These are phyloP conservation scores for Callipepla squamata DNA, from an alignment of 2,113 vertebrate genomes.

Conservation along the genomic window DNA sequence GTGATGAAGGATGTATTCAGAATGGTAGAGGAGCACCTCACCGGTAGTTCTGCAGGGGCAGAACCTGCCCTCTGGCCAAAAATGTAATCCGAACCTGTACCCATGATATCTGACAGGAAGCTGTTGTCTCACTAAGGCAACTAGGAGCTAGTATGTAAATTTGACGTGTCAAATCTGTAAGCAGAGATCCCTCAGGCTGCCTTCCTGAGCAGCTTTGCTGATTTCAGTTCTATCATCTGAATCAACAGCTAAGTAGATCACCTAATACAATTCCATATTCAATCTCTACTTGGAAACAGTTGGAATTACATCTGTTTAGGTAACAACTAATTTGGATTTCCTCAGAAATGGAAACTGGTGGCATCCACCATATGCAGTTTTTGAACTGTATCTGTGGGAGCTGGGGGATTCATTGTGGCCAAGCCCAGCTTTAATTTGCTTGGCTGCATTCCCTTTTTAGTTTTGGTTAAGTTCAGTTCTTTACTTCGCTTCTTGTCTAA, in stretches of 20 bases:
- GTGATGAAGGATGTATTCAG: background rate
- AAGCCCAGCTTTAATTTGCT: background rate
- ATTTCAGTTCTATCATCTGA: background rate
- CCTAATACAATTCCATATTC: background rate
- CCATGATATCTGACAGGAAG: background rate
- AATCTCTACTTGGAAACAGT: background rate
- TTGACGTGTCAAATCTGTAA: background rate
- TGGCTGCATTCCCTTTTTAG: background rate
- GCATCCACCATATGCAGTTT: background rate
- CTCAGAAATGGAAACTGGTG: background rate
- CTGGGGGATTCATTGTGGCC: background rate
- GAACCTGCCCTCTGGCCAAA: background rate
- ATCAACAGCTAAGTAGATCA: background rate
- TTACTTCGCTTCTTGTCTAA: constrained; percentile 11
- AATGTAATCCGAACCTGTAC: background rate
- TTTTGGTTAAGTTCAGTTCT: background rate
- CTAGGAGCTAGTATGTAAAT: background rate
- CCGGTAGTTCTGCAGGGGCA: background rate
- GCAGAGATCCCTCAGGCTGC: background rate
- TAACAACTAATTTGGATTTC: background rate
- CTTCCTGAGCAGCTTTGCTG: background rate
- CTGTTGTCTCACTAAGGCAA: background rate
- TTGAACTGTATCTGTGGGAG: background rate
- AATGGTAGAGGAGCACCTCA: background rate
- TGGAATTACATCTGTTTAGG: background rate